A percentile compares a stretch with the other conserved stretches of the same genome.
Evolutionary conservation across 2,888 invertebrate species (phyloP).

Genomic region (Phalera bucephala): DNA sequence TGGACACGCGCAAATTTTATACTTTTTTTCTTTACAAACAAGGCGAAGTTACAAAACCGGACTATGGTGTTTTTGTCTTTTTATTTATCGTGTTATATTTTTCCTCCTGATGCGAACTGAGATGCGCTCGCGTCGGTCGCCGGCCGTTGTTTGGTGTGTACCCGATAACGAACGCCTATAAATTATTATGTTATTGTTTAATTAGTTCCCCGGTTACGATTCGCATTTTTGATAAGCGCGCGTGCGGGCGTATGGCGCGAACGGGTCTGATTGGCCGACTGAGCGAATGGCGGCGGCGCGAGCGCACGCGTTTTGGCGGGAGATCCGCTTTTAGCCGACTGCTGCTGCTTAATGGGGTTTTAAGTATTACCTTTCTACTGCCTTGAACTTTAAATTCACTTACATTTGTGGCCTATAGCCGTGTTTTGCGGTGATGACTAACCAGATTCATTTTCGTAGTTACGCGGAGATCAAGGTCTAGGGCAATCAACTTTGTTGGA

Average conservation of each 20-base stretch:
- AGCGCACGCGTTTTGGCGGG: conserved; percentile 57
- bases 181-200: conserved; percentile 64
- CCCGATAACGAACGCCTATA: conserved; percentile 50
- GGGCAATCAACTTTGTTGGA: background rate
- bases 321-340: conserved; percentile 50
- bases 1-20: conserved; percentile 36
- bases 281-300: conserved; percentile 30
- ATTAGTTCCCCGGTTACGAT: conserved; percentile 46
- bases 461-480: background rate
- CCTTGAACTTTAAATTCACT: conserved; percentile 28
- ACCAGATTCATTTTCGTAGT: background rate
- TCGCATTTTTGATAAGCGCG: conserved; percentile 70
- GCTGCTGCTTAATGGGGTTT: conserved; percentile 26
- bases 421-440: background rate
- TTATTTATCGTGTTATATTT: conserved; percentile 50
- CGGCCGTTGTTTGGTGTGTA: conserved; percentile 47
- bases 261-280: conserved; percentile 69
- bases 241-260: conserved; percentile 65
- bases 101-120: conserved; percentile 9
- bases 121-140: conserved; percentile 54
- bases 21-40: conserved; percentile 42
- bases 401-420: background rate
- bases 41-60: conserved; percentile 58
- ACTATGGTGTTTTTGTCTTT: conserved; percentile 52
- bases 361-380: conserved; percentile 37